phyloP scores from a whole-genome alignment of 2,113 vertebrate species.

The Hypanus sabinus region DNA sequence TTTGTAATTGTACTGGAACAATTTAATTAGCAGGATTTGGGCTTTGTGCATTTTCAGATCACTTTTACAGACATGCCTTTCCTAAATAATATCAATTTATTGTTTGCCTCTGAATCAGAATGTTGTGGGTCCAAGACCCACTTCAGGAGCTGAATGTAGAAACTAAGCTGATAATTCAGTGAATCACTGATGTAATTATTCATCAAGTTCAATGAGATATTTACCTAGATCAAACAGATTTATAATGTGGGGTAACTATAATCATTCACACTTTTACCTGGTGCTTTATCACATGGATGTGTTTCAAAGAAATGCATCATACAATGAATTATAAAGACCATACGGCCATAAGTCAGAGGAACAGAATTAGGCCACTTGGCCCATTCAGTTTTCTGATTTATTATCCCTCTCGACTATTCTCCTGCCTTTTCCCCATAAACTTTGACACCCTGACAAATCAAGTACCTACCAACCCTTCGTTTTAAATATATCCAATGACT shows the following conservation, averaged over 20 bases:
- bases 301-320: neutral
- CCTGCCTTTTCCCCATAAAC: too few relatives aligned
- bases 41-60: neutral
- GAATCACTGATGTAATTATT: neutral
- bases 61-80: neutral
- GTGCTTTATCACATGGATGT: neutral
- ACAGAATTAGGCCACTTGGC: too few relatives aligned
- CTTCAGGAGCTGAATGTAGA: neutral
- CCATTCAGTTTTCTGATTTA: too few relatives aligned
- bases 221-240: neutral
- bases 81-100: neutral
- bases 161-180: neutral
- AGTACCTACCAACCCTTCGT: too few relatives aligned
- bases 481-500: too few relatives aligned
- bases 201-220: neutral
- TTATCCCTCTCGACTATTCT: too few relatives aligned
- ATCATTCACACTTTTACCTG: neutral
- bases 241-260: neutral
- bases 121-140: neutral
- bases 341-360: too few relatives aligned
- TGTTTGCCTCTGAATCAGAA: neutral
- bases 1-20: neutral
- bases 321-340: neutral
- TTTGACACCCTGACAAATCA: too few relatives aligned
- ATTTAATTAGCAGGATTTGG: neutral